Evolutionary conservation across 2,797 vertebrate species (phyloP), one percentile per base, ranked within the genome.

Genomic region (Acridotheres tristis): DNA sequence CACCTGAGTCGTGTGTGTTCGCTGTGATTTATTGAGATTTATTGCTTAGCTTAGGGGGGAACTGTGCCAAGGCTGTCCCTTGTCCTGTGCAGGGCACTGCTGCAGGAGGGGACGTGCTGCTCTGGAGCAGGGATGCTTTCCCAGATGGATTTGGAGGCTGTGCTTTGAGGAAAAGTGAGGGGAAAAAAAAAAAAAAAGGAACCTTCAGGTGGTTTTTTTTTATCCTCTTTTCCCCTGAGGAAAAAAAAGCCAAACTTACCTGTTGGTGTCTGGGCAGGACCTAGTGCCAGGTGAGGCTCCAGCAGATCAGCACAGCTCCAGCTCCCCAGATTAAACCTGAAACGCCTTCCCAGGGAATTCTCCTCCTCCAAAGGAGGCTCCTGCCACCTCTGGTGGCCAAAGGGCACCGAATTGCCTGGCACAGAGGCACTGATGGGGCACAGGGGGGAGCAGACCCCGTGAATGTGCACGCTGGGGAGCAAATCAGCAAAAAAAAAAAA

Each of bases 1-100:
- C 2, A 1, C 13, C 38, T 45, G 78, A 59, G 78, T 4, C 0
- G 0, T 50, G 43, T 43, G 43, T 43, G 2, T 21, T 74, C 0
- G 0, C 69, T 30, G 4, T 68, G 78, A 75, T 55, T 68, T 36
- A 36, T 36, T 36, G 36, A 36, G 36, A 36, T 36, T 36, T 36
- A 36, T 36, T 36, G 36, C 10, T 36, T 36, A 36, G 36, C 36
- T 36, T 36, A 36, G 36, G 13, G 38, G 23, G 23, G 23, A 29
- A 4, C 32, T 16, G 61, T 50, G 66, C 73, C 77, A 40, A 2
- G 26, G 0, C 3, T 32, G 42, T 42, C 73, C 50, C 23, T 55
- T 20, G 42, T 63, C 62, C 82, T 27, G 0, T 8, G 5, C 32
- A 42, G 57, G 36, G 20, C 4, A 0, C 29, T 6, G 2, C 15